Evolutionary conservation across 2,113 vertebrate species (phyloP), one percentile per base, ranked within the genome.

Genomic region (Boulengeromyrus knoepffleri): DNA sequence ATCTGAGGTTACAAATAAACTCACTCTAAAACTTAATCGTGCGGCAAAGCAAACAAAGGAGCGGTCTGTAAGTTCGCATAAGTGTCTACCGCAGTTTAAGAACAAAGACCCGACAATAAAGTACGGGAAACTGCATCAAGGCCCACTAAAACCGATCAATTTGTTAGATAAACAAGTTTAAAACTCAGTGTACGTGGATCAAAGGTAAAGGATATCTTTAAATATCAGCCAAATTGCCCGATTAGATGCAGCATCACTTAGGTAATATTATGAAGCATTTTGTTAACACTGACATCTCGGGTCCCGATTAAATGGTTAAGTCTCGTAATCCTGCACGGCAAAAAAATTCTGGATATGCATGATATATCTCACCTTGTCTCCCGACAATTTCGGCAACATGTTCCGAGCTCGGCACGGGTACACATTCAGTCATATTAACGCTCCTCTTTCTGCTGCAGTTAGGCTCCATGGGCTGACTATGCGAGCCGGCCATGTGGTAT

Each of bases 351-450:
- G 62, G n/a, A 66, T 31, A 15, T 13, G 39, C 8, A 85, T 80
- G 58, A 91, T 45, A 17, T 66, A 58, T 53, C 94, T 93, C 93
- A 97, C 97, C 97, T 96, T 97, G 97, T 89, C 97, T 94, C 7
- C 97, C 97, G 49, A 97, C 97, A 36, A 97, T 97, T 89, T 97
- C 97, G 0, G 97, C 97, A 88, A 98, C 97, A 92, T 98, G 97
- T 27, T 98, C 97, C 0, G 97, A 98, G 91, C 96, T 97, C 91
- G 97, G 97, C 7, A 98, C 97, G 0, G 97, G 95, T 15, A 97
- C 97, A 83, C 97, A 97, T 84, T 97, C 97, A 0, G 97, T 97
- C 97, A 97, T 97, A 95, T 97, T 98, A 92, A 96, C 96, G 90
- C 97, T 97, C 93, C 97, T 96, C 91, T 96, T 97, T 91, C 97